Base-by-base conservation (phyloP, 2,888 invertebrate species). In the Drosophila nr. perissopoda region DNA sequence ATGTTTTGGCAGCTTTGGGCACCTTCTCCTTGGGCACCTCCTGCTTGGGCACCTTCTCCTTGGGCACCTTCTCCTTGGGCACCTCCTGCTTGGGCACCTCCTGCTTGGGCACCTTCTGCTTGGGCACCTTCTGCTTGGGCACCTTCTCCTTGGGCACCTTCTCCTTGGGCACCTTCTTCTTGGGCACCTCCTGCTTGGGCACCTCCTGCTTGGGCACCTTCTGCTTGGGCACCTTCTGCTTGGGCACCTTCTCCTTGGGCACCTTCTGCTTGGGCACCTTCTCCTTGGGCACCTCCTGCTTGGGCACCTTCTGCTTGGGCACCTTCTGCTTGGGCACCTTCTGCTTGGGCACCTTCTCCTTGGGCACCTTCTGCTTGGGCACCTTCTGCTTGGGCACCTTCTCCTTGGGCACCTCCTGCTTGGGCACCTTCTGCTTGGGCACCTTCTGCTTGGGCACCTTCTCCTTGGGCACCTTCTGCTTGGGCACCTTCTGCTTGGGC, bases 1-100 rank as follows among this genome's bases (percentile, higher is more conserved):
- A 99, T 97, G 92, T 97, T 98, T 72, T 95, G 48, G 95, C 96
- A 91, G 95, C 97, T 89, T 96, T 96, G 0, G 97, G 98, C 78
- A 95, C 96, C 94, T 95, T 98, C 72, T 96, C 94, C 73, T 97
- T 93, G 63, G 97, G 92, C 70, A 95, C 96, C 94, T 95, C 98
- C 72, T 96, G 94, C 73, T 97, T 93, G 63, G 97, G 92, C 70
- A 95, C 96, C 94, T 95, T 98, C 72, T 96, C 94, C 73, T 97
- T 93, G 63, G 97, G 92, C 70, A 95, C 96, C 94, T 95, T 98
- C 72, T 96, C 94, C 73, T 97, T 93, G 63, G 97, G 92, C 70
- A 95, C 96, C 94, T 95, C 98, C 72, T 96, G 94, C 73, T 97
- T 93, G 63, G 97, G 92, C 70, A 95, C 96, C 94, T 95, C 98